These are phyloP conservation scores for Epistrophella euchroma DNA, from an alignment of 2,888 invertebrate genomes.

Conservation along the genomic window DNA sequence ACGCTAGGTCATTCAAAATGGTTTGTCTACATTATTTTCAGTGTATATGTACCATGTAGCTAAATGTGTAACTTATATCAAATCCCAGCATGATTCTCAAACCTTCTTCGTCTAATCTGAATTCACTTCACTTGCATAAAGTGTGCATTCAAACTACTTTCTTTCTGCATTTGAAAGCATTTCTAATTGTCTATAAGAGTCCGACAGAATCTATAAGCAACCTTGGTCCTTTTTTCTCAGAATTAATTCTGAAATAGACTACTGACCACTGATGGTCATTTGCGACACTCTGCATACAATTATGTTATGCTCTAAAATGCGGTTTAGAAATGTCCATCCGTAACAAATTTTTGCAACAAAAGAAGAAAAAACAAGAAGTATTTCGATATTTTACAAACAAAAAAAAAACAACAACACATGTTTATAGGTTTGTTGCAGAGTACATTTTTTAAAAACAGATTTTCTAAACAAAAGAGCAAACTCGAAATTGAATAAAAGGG, in stretches of 20 bases:
- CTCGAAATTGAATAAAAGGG: conserved; percentile 44
- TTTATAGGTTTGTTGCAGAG: neutral
- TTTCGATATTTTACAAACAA: no score
- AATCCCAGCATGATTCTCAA: neutral
- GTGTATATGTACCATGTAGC: neutral
- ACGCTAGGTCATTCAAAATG: neutral
- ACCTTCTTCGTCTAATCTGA: neutral
- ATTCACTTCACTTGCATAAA: neutral
- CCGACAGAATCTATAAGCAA: neutral
- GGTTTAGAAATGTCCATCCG: neutral
- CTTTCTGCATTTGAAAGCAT: neutral
- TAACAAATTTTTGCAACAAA: neutral
- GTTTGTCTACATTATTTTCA: neutral
- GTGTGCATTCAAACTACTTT: conserved; percentile 52
- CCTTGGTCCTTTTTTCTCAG: neutral
- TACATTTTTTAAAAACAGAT: neutral
- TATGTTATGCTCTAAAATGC: neutral
- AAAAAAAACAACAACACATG: conserved; percentile 14
- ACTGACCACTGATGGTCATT: neutral
- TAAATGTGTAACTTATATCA: neutral
- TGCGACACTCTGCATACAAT: neutral
- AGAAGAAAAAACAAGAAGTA: neutral
- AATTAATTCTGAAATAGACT: neutral
- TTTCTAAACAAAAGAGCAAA: conserved; percentile 36
- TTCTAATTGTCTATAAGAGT: neutral